A percentile compares a stretch with the other conserved stretches of the same genome.
These are phyloP conservation scores for Isichthys henryi DNA, from an alignment of 2,113 vertebrate species.

Conservation along the genomic window DNA sequence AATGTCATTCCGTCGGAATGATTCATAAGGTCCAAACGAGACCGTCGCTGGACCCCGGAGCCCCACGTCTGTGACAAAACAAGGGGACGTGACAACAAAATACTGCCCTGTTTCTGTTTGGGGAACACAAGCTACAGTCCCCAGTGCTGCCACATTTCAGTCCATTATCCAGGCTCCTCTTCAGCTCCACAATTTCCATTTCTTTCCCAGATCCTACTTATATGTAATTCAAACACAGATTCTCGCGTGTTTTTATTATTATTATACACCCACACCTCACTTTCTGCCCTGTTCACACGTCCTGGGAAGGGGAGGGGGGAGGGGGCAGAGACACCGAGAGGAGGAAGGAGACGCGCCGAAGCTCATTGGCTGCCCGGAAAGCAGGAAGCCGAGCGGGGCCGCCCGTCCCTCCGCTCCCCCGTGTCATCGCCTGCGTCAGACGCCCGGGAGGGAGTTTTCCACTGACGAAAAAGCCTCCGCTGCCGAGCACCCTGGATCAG, in stretches of 20 bases:
- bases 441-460: constrained; percentile 66
- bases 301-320: background rate
- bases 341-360: background rate
- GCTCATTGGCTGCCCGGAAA: constrained; percentile 15
- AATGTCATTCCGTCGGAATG: background rate
- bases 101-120: background rate
- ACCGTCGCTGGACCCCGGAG: background rate
- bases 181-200: background rate
- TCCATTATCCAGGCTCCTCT: background rate
- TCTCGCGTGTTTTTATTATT: background rate
- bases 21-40: background rate
- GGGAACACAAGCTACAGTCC: background rate
- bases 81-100: background rate
- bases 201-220: background rate
- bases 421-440: constrained; percentile 32
- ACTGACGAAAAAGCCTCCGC: constrained; percentile 56
- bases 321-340: background rate
- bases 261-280: background rate
- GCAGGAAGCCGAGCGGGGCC: constrained; percentile 15
- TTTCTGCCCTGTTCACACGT: background rate
- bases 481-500: constrained; percentile 39
- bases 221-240: background rate
- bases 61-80: background rate
- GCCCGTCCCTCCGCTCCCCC: background rate
- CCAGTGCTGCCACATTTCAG: background rate